phyloP scores from a whole-genome alignment of 2,797 vertebrate species.

The Hoplostethus mediterraneus region DNA sequence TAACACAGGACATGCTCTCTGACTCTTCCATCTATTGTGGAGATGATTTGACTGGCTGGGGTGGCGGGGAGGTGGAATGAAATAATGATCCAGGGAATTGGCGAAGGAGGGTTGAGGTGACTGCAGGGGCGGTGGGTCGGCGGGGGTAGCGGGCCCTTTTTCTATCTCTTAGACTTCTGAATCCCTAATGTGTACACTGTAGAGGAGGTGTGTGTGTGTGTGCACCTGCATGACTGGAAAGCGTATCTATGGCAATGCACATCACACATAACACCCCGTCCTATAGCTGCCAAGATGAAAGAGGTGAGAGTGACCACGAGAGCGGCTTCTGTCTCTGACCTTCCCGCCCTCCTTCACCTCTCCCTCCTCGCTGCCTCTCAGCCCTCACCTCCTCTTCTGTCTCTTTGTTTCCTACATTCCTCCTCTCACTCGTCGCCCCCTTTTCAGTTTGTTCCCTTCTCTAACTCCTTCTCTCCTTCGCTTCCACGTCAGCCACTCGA shows the following conservation, averaged over 20 bases:
- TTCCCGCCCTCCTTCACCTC: neutral
- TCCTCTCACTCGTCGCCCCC: neutral
- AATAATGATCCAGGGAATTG: constrained; percentile 65
- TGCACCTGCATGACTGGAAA: neutral
- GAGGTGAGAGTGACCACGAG: constrained; percentile 69
- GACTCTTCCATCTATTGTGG: constrained; percentile 57
- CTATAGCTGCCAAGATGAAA: constrained; percentile 87
- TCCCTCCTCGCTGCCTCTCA: neutral
- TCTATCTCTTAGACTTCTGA: constrained; percentile 40
- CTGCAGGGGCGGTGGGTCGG: constrained; percentile 31
- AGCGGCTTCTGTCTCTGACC: neutral
- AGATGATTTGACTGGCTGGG: constrained; percentile 59
- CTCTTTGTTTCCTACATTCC: neutral
- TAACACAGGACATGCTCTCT: constrained; percentile 55
- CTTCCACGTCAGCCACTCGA: neutral
- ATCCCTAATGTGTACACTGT: constrained; percentile 52
- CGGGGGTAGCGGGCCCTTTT: constrained; percentile 36
- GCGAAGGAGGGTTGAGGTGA: constrained; percentile 35
- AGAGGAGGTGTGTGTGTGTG: too few relatives aligned
- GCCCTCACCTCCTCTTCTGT: neutral
- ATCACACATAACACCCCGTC: constrained; percentile 68
- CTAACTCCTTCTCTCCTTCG: neutral
- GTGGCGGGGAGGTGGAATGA: constrained; percentile 41
- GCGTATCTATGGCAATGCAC: neutral
- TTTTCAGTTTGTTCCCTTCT: constrained; percentile 4